Conservation (phyloP, 1,140 invertebrate genomes). For the Ladona fulva region DNA sequence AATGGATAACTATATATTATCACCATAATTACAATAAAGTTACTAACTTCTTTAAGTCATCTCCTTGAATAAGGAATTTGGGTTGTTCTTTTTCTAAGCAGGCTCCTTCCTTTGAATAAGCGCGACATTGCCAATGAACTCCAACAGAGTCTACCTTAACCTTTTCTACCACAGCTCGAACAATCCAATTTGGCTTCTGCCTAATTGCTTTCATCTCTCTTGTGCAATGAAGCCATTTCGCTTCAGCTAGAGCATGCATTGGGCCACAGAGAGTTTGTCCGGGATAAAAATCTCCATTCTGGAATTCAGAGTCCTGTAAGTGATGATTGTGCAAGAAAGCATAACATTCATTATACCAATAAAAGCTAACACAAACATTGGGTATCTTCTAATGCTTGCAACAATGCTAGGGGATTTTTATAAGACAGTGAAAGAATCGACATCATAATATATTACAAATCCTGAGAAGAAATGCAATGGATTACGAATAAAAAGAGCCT, state of each 20-base stretch:
- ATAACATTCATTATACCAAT: background rate
- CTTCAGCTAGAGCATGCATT: slow-evolving; percentile 56
- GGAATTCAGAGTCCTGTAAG: slow-evolving; percentile 49
- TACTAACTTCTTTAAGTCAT: slow-evolving; percentile 54
- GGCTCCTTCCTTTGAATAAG: slow-evolving; percentile 53
- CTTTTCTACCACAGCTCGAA: slow-evolving; percentile 50
- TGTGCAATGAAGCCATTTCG: slow-evolving; percentile 65
- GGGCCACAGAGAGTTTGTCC: slow-evolving; percentile 66
- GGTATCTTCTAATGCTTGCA: no score
- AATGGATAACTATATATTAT: no score
- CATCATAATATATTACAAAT: no score
- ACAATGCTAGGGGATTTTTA: no score
- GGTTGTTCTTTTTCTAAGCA: slow-evolving; percentile 53
- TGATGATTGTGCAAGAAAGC: slow-evolving; percentile 11
- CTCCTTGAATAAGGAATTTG: slow-evolving; percentile 58
- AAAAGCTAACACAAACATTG: background rate
- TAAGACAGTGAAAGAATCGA: no score
- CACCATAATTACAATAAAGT: no score
- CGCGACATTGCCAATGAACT: slow-evolving; percentile 73
- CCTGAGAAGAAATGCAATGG: no score
- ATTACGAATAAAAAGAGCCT: no score
- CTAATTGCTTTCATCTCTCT: slow-evolving; percentile 61
- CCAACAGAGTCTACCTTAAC: slow-evolving; percentile 52
- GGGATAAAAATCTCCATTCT: slow-evolving; percentile 59
- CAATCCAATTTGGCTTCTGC: slow-evolving; percentile 43